Percentiles rank a stretch among this genome's conserved stretches.
These are phyloP conservation scores for Allacma fusca DNA, from an alignment of 2,888 invertebrate species.

Conservation along the genomic window DNA sequence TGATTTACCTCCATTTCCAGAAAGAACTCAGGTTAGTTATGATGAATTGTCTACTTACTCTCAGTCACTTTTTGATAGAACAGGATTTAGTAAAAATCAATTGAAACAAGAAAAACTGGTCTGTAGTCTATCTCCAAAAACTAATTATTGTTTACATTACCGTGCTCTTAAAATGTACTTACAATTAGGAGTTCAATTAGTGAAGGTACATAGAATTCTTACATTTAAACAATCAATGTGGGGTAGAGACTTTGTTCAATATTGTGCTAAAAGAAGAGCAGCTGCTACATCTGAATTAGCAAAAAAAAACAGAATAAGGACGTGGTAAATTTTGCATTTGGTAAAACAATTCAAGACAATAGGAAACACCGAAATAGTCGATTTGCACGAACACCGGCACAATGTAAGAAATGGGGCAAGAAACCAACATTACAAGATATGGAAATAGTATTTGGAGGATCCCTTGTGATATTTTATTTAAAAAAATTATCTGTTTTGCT, in stretches of 20 bases:
- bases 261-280: slow-evolving; percentile 27
- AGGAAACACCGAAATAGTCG: not conserved
- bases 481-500: slow-evolving; percentile 11
- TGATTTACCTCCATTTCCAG: slow-evolving; percentile 34
- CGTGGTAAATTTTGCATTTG: slow-evolving; percentile 26
- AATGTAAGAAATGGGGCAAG: not conserved
- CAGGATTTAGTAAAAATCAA: no score
- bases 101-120: slow-evolving; percentile 31
- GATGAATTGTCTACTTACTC: slow-evolving; percentile 32
- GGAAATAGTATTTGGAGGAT: not conserved
- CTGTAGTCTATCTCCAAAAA: not conserved
- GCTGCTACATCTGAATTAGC: slow-evolving; percentile 36
- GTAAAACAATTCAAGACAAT: slow-evolving; percentile 21
- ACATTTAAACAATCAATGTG: slow-evolving; percentile 42
- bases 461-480: not conserved
- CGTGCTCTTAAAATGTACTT: no score
- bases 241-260: slow-evolving; percentile 43
- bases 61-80: no score
- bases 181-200: slow-evolving; percentile 42
- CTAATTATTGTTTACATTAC: slow-evolving; percentile 47
- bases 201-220: slow-evolving; percentile 43
- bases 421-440: not conserved
- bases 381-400: not conserved
- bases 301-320: slow-evolving; percentile 44
- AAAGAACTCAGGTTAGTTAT: not conserved